These are phyloP conservation scores for Eupleurogrammus muticus DNA, from an alignment of 2,797 vertebrate species.

Conservation along the genomic window DNA sequence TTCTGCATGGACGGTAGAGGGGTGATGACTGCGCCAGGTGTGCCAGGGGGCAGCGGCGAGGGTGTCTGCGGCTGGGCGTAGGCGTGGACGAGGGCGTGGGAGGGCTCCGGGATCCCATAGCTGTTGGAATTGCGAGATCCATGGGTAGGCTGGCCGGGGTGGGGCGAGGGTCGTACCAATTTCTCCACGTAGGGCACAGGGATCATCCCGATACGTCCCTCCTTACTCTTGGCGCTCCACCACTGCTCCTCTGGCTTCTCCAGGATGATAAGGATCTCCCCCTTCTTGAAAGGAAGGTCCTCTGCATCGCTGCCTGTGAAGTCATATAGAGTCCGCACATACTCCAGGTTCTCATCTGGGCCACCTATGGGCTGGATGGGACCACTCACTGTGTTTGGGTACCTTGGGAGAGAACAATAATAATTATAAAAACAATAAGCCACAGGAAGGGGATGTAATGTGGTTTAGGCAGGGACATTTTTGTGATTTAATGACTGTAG, in stretches of 20 bases:
- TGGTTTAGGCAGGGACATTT: not conserved
- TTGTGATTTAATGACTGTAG: not conserved
- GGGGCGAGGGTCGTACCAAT: constrained; percentile 88
- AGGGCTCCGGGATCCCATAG: constrained; percentile 97
- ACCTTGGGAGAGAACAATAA: constrained; percentile 83
- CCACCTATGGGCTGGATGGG: constrained; percentile 83
- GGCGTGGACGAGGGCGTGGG: constrained; percentile 90
- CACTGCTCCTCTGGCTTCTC: constrained; percentile 99
- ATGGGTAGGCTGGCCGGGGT: constrained; percentile 76
- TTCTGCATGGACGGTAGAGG: constrained; percentile 95
- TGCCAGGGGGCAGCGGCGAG: constrained; percentile 87
- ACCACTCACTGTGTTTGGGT: constrained; percentile 87
- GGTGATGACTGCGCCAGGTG: constrained; percentile 89
- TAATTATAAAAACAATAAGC: not conserved
- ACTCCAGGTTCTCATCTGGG: constrained; percentile 92
- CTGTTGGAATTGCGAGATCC: constrained; percentile 97
- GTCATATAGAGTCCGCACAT: constrained; percentile 98
- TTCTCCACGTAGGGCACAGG: constrained; percentile 99
- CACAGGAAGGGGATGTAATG: not conserved
- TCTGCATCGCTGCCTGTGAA: constrained; percentile 96
- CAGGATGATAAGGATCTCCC: constrained; percentile 93
- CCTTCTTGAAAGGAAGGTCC: constrained; percentile 98
- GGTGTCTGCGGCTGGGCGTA: constrained; percentile 97
- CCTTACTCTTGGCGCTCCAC: constrained; percentile 99
- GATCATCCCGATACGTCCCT: constrained; percentile 96